phyloP scores from a whole-genome alignment of 2,113 vertebrate genomes.

The Peromyscus polionotus region DNA sequence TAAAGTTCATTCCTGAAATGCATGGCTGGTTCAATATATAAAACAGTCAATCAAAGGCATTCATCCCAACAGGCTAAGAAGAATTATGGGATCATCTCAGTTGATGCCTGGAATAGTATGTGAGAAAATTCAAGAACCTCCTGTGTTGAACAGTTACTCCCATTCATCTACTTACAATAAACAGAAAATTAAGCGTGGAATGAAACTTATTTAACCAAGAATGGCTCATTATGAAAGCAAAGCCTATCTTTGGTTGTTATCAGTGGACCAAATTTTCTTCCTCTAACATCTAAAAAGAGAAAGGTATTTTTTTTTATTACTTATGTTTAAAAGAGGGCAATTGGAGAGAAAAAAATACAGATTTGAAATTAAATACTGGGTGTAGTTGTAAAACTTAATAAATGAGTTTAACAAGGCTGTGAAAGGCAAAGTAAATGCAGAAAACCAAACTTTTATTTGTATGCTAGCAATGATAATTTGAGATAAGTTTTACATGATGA shows the following conservation, averaged over 20 bases:
- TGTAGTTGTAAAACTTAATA: conserved; percentile 20
- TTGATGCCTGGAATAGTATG: neutral
- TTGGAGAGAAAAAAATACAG: neutral
- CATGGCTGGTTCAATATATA: neutral
- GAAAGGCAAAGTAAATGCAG: neutral
- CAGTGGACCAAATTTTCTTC: neutral
- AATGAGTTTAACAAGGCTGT: neutral
- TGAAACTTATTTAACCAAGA: neutral
- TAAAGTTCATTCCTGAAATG: neutral
- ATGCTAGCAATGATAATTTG: neutral
- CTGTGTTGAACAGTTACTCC: neutral
- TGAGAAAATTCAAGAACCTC: neutral
- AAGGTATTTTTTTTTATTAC: neutral
- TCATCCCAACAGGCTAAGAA: neutral
- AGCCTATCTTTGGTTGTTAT: neutral
- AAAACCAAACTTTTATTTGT: neutral
- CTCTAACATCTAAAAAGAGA: neutral
- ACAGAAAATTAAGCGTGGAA: neutral
- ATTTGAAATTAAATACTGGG: neutral
- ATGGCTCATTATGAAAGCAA: neutral
- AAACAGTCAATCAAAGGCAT: neutral
- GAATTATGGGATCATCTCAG: neutral
- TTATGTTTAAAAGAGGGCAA: neutral
- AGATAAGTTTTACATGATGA: neutral
- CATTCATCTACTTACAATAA: neutral